A percentile compares a stretch with the other conserved stretches of the same genome.
Evolutionary conservation across 64 coral and sea anemone species (phyloP).

Genomic region (Exaiptasia diaphana): DNA sequence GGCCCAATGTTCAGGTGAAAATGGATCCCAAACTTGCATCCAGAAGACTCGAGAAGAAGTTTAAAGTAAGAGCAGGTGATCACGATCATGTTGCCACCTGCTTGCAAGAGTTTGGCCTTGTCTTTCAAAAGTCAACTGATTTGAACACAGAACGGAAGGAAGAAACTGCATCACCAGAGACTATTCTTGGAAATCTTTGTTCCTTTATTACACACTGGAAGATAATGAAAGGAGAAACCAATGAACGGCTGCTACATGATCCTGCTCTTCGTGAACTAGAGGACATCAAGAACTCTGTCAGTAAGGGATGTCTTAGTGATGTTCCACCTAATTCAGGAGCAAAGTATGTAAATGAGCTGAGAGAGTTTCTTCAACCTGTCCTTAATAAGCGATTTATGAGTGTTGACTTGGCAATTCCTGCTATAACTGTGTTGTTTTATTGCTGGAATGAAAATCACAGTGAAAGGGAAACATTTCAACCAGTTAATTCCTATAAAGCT

Average conservation of each 20-base stretch:
- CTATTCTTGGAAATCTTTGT: constrained; percentile 33
- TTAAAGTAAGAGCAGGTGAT: constrained; percentile 46
- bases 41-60: constrained; percentile 42
- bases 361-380: constrained; percentile 34
- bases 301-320: constrained; percentile 19
- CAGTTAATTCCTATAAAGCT: constrained; percentile 39
- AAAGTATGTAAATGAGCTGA: constrained; percentile 36
- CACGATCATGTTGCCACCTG: constrained; percentile 22
- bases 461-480: not conserved
- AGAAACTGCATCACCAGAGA: constrained; percentile 15
- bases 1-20: constrained; percentile 24
- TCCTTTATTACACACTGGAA: constrained; percentile 53
- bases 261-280: constrained; percentile 39
- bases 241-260: constrained; percentile 33
- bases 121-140: constrained; percentile 29
- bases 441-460: constrained; percentile 53
- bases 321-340: constrained; percentile 13
- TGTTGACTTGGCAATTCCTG: constrained; percentile 44
- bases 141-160: not conserved
- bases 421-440: constrained; percentile 46
- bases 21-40: constrained; percentile 33
- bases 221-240: constrained; percentile 35
- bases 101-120: constrained; percentile 34
- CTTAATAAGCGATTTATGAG: constrained; percentile 45
- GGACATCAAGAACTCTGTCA: constrained; percentile 9